phyloP scores from a whole-genome alignment of 2,888 invertebrate genomes.

The Busseola fusca region DNA sequence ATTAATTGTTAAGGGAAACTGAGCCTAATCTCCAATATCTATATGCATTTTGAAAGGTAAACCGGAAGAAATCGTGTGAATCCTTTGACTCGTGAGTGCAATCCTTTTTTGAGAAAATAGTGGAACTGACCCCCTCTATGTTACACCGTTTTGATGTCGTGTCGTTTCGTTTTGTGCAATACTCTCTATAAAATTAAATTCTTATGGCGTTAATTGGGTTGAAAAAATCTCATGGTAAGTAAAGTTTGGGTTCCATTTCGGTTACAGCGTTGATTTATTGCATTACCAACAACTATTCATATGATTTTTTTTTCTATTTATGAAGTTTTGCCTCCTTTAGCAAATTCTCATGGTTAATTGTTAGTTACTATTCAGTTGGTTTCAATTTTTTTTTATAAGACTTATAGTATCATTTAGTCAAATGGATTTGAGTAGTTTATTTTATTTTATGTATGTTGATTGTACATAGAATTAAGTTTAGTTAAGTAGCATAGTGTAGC shows the following conservation, averaged over 20 bases:
- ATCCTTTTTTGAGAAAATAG: not conserved
- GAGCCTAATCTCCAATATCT: not conserved
- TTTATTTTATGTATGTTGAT: conserved; percentile 36
- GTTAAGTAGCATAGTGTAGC: conserved; percentile 54
- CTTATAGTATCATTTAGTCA: conserved; percentile 53
- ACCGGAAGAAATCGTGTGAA: not conserved
- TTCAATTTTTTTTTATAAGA: not conserved
- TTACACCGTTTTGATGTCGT: conserved; percentile 50
- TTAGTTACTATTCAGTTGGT: not conserved
- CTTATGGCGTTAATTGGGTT: conserved; percentile 7
- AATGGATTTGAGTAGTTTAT: conserved; percentile 46
- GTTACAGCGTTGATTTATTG: not conserved
- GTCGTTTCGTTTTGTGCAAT: conserved; percentile 42
- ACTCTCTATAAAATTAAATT: conserved; percentile 20
- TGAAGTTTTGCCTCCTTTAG: not conserved
- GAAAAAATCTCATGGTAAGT: not conserved
- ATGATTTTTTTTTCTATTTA: not conserved
- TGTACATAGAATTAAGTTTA: conserved; percentile 58
- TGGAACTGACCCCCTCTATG: conserved; percentile 19
- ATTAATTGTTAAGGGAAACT: not conserved
- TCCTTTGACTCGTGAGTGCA: not conserved
- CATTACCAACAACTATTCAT: not conserved
- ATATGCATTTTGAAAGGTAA: not conserved
- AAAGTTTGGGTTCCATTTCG: not conserved
- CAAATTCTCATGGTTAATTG: not conserved